Evolutionary conservation across 2,797 vertebrate species (phyloP).

Genomic region (Chelon labrosus): DNA sequence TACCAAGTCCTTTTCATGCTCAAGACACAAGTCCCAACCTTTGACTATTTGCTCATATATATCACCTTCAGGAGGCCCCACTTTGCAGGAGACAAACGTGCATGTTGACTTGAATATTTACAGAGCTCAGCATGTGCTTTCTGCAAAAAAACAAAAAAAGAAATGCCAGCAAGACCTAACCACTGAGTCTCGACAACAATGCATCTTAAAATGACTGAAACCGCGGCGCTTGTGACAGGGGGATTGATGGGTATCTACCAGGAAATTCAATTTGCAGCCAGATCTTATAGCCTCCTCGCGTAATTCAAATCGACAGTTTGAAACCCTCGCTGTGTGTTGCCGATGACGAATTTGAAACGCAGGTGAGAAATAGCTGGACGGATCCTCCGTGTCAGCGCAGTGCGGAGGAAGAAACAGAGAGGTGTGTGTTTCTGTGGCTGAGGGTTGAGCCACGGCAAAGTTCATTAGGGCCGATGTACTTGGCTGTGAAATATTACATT

Average conservation of each 20-base stretch:
- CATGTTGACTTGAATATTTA: too few species aligned
- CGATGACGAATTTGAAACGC: conserved; percentile 74
- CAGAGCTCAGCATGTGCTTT: too few species aligned
- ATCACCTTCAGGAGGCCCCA: too few species aligned
- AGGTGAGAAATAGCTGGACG: conserved; percentile 77
- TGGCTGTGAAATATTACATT: conserved; percentile 8
- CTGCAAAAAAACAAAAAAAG: background rate
- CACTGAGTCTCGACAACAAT: conserved; percentile 10
- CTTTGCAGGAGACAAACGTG: too few species aligned
- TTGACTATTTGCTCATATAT: too few species aligned
- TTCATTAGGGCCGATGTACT: conserved; percentile 21
- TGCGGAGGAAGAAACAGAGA: conserved; percentile 28
- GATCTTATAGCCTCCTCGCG: conserved; percentile 58
- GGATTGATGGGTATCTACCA: conserved; percentile 57
- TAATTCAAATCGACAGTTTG: conserved; percentile 71
- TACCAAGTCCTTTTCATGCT: too few species aligned
- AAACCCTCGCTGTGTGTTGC: conserved; percentile 49
- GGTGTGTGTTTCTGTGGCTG: conserved; percentile 32
- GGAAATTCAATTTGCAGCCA: conserved; percentile 76
- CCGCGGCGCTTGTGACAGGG: conserved; percentile 39
- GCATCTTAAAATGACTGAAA: conserved; percentile 29
- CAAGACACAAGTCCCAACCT: too few species aligned
- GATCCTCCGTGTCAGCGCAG: conserved; percentile 18
- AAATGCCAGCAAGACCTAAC: background rate
- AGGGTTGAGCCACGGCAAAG: conserved; percentile 7